phyloP scores from a whole-genome alignment of 2,888 invertebrate genomes.

The Tryphoninae sp. region DNA sequence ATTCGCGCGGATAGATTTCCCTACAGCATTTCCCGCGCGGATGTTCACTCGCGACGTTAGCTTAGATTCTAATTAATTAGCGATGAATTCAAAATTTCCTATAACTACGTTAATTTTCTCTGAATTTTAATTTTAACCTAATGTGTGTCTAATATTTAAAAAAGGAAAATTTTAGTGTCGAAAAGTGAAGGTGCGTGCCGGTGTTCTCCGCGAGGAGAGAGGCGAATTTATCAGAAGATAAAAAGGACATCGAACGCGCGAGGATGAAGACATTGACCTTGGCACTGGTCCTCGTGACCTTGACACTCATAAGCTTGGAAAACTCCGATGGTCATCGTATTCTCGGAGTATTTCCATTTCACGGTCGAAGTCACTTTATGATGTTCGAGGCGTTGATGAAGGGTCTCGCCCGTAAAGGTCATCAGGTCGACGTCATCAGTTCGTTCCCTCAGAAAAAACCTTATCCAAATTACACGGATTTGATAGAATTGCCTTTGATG shows the following conservation, averaged over 20 bases:
- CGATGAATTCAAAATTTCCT: too few relatives aligned
- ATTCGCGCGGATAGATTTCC: too few relatives aligned
- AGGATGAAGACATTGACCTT: conserved; percentile 11
- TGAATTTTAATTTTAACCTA: background rate
- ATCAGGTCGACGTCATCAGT: conserved; percentile 78
- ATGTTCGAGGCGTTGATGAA: conserved; percentile 80
- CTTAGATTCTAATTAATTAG: too few relatives aligned
- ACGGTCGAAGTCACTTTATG: conserved; percentile 81
- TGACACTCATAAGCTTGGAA: conserved; percentile 25
- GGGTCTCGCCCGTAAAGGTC: conserved; percentile 80
- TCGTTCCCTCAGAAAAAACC: conserved; percentile 63
- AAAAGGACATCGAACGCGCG: background rate
- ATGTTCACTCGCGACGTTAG: too few relatives aligned
- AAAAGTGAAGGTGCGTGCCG: background rate
- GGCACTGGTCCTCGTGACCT: conserved; percentile 1
- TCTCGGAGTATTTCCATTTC: conserved; percentile 80
- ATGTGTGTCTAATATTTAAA: background rate
- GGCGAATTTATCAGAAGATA: background rate
- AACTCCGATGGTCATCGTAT: conserved; percentile 62
- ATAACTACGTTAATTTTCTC: too few relatives aligned
- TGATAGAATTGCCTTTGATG: conserved; percentile 54
- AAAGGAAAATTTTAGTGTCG: background rate
- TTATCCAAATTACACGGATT: conserved; percentile 62
- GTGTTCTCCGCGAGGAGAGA: background rate
- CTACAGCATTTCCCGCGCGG: too few relatives aligned